Evolutionary conservation across 2,113 vertebrate species (phyloP), one percentile per base, ranked within the genome.

Genomic region (Nicator chloris): DNA sequence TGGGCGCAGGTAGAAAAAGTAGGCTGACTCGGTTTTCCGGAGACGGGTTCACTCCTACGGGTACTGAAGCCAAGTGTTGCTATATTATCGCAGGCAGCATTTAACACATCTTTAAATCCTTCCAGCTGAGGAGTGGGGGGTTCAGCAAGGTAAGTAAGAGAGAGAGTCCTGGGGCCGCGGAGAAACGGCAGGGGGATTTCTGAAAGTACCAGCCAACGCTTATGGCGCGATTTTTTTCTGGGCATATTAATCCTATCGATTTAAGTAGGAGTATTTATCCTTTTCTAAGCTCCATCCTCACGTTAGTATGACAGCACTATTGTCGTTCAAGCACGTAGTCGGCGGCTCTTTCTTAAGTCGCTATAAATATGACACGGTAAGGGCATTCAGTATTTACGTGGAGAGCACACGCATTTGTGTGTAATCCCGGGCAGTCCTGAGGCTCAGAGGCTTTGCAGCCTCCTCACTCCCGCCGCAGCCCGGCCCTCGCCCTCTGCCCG

Each of bases 381-480:
- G 39, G 22, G 56, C 53, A 75, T 54, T 86, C 89, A 57, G 15
- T 75, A 79, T 94, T 83, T 31, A 42, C 11, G 71, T 27, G 82
- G 87, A 39, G 79, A 86, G 87, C 97, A 60, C 90, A 53, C 83
- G 79, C 77, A 15, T 68, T 66, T 6, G 81, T 76, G 61, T 61
- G 26, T 31, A 70, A 77, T n/a, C 84, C 70, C 88, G 61, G 91
- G 72, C 71, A 95, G 94, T 83, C 94, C 93, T 35, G 64, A 14
- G 54, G 73, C 40, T 44, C 72, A 40, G 39, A 23, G 27, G 57
- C 63, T 84, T 51, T 44, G 93, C 86, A 80, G 78, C 28, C 59
- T 19, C 66, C 77, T 15, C n/a, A 12, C 56, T 69, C 82, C 84
- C 64, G 33, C 16, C 35, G 22, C 94, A n/a, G 45, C 39, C 60